Percentiles rank a stretch among this genome's conserved stretches.
These are phyloP conservation scores for Thomomys bottae DNA, from an alignment of 2,113 vertebrate species.

Conservation along the genomic window DNA sequence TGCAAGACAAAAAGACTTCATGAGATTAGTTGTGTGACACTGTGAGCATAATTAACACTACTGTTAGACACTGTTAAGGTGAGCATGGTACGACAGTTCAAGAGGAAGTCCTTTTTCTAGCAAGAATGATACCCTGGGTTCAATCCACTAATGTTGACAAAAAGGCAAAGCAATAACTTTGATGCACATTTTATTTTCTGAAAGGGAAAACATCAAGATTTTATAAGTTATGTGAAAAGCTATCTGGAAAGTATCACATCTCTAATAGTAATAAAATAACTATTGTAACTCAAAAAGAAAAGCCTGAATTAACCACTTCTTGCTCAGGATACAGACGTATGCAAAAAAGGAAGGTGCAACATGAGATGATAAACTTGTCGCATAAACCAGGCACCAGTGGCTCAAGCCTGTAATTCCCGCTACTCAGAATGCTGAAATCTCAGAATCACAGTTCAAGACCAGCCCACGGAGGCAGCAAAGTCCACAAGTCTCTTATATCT, in stretches of 20 bases:
- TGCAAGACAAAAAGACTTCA: not conserved
- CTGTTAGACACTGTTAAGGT: not conserved
- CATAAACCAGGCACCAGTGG: too few species aligned
- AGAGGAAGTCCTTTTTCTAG: too few species aligned
- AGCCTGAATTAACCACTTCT: not conserved
- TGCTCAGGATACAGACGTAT: not conserved
- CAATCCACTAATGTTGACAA: too few species aligned
- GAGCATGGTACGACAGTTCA: too few species aligned
- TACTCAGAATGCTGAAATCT: too few species aligned
- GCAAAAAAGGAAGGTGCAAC: not conserved
- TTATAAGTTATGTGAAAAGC: not conserved
- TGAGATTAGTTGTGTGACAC: not conserved
- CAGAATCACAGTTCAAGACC: too few species aligned
- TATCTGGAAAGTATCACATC: not conserved
- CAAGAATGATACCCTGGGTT: too few species aligned
- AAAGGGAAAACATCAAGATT: not conserved
- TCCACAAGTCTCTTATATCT: too few species aligned
- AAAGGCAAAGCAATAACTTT: too few species aligned
- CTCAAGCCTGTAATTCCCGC: too few species aligned
- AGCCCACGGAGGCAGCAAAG: too few species aligned
- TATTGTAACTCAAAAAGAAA: not conserved
- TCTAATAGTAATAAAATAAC: not conserved
- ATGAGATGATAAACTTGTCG: not conserved
- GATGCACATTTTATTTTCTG: too few species aligned
- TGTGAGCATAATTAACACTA: not conserved